phyloP scores from a whole-genome alignment of 2,888 invertebrate genomes.

The Sinohyriopsis cumingii region DNA sequence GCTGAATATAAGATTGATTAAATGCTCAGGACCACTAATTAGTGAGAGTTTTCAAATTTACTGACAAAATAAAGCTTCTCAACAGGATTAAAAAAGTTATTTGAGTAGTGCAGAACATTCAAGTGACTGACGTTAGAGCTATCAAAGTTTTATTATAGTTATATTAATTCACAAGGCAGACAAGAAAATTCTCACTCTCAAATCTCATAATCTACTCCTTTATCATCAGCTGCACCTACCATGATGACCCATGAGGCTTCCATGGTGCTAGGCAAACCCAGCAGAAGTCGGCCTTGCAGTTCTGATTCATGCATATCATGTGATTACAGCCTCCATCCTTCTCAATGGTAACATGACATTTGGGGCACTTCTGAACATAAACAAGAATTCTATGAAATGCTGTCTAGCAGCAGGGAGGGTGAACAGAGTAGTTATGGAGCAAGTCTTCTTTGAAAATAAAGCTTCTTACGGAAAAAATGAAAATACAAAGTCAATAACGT shows the following conservation, averaged over 20 bases:
- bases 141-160: neutral
- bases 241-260: constrained; percentile 98
- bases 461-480: too few relatives aligned
- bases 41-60: too few relatives aligned
- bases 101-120: too few relatives aligned
- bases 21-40: too few relatives aligned
- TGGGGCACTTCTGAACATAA: constrained; percentile 86
- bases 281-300: constrained; percentile 98
- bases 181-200: neutral
- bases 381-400: neutral
- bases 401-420: too few relatives aligned
- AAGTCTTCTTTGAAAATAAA: too few relatives aligned
- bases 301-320: constrained; percentile 99
- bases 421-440: too few relatives aligned
- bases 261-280: constrained; percentile 99
- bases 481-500: too few relatives aligned
- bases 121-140: too few relatives aligned
- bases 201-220: neutral
- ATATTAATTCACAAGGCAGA: neutral
- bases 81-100: too few relatives aligned
- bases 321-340: constrained; percentile 98
- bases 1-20: too few relatives aligned
- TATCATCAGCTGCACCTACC: constrained; percentile 74
- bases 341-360: constrained; percentile 87
- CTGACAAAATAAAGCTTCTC: too few relatives aligned